These are phyloP conservation scores for Dreissena polymorpha DNA, from an alignment of 1,140 invertebrate genomes.

Conservation along the genomic window DNA sequence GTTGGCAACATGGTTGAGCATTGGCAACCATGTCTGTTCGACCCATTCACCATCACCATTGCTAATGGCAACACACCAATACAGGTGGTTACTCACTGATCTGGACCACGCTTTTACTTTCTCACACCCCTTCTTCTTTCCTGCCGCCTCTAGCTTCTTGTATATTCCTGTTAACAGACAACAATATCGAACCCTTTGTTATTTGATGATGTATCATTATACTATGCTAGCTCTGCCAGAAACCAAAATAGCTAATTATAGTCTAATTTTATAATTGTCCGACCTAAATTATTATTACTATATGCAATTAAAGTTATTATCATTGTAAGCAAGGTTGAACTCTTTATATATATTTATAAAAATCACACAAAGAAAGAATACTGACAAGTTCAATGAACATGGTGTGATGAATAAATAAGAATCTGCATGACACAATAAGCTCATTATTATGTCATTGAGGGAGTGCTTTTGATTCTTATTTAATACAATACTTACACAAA, in stretches of 20 bases:
- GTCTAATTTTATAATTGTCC: background rate
- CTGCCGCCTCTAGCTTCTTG: slow-evolving; percentile 38
- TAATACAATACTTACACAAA: background rate
- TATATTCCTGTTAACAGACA: slow-evolving; percentile 25
- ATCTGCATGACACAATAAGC: too few species aligned
- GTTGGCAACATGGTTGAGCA: too few species aligned
- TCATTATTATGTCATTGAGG: too few species aligned
- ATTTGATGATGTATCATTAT: background rate
- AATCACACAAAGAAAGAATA: background rate
- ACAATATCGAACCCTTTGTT: background rate
- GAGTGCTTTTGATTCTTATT: too few species aligned
- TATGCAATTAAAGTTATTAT: too few species aligned
- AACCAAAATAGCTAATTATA: background rate
- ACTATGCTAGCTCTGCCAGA: background rate
- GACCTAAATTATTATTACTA: too few species aligned
- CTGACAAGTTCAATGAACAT: background rate
- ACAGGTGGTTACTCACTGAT: too few species aligned
- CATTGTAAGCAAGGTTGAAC: too few species aligned
- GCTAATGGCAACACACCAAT: slow-evolving; percentile 47
- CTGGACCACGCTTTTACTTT: too few species aligned
- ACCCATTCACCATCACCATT: slow-evolving; percentile 43
- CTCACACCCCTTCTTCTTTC: slow-evolving; percentile 34
- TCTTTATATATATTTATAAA: too few species aligned
- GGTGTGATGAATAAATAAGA: too few species aligned
- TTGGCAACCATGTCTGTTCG: slow-evolving; percentile 29